phyloP scores from a whole-genome alignment of 2,888 invertebrate genomes.

The Ptychoptera contaminata region DNA sequence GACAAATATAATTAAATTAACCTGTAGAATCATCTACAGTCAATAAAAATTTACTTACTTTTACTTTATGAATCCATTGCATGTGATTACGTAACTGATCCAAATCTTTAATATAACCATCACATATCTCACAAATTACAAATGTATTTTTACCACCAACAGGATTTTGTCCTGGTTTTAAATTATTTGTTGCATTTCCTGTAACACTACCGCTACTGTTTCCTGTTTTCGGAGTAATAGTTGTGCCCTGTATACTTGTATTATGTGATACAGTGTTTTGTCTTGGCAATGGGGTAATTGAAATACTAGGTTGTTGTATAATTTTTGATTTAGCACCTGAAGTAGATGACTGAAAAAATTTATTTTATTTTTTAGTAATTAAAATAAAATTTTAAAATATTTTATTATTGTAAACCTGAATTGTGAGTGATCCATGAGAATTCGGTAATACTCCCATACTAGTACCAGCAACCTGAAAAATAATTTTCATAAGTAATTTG shows the following conservation, averaged over 20 bases:
- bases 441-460: constrained; percentile 17
- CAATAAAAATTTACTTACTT: constrained; percentile 25
- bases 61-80: constrained; percentile 96
- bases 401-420: constrained; percentile 14
- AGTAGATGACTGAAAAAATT: constrained; percentile 1
- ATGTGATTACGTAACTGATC: constrained; percentile 89
- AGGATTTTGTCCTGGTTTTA: constrained; percentile 33
- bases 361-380: neutral
- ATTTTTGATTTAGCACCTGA: constrained; percentile 11
- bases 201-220: constrained; percentile 14
- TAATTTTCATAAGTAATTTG: too few species aligned
- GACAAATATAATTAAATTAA: neutral
- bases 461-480: constrained; percentile 12
- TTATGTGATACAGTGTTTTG: constrained; percentile 31
- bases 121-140: constrained; percentile 93
- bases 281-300: constrained; percentile 75
- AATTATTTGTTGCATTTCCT: constrained; percentile 17
- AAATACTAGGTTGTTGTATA: constrained; percentile 71
- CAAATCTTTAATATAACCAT: constrained; percentile 89
- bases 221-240: constrained; percentile 28
- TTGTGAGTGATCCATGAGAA: constrained; percentile 15
- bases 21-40: neutral
- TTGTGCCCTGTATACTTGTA: constrained; percentile 45
- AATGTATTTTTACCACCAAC: constrained; percentile 56
- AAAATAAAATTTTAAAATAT: neutral